Conservation (phyloP, 2,797 vertebrate species). For the Sebastes flavidus region DNA sequence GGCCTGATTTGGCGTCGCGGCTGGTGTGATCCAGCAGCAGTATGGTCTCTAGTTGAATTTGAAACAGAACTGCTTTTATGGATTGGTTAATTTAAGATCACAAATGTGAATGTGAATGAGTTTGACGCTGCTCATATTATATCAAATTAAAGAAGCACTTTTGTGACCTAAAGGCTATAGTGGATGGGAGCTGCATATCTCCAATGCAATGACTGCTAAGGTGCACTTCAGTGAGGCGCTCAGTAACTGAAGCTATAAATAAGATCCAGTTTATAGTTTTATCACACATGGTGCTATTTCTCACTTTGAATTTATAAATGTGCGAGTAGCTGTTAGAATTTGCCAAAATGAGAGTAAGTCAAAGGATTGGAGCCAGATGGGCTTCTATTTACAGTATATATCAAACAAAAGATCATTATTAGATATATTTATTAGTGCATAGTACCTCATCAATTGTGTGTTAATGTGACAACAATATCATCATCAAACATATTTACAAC, state of each 20-base stretch:
- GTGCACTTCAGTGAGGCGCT: not conserved
- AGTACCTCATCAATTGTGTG: not conserved
- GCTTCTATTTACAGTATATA: not conserved
- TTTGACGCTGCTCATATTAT: not conserved
- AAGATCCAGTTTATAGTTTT: not conserved
- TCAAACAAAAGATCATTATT: not conserved
- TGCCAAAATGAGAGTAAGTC: not conserved
- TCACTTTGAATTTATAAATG: not conserved
- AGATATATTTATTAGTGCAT: not conserved
- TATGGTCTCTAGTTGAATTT: not conserved
- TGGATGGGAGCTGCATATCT: not conserved
- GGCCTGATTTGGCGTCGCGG: not conserved
- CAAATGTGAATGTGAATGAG: not conserved
- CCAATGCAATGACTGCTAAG: not conserved
- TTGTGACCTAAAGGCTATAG: not conserved
- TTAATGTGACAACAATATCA: conserved; percentile 12
- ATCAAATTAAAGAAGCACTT: not conserved
- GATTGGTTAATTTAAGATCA: not conserved
- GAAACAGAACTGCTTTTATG: not conserved
- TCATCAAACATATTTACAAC: conserved; percentile 11
- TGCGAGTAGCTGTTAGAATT: not conserved
- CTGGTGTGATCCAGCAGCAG: not conserved
- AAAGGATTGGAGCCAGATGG: not conserved
- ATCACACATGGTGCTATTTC: not conserved
- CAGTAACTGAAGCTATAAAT: not conserved